These are phyloP conservation scores for Rhinolophus ferrumequinum DNA, from an alignment of 2,113 vertebrate species.

Conservation along the genomic window DNA sequence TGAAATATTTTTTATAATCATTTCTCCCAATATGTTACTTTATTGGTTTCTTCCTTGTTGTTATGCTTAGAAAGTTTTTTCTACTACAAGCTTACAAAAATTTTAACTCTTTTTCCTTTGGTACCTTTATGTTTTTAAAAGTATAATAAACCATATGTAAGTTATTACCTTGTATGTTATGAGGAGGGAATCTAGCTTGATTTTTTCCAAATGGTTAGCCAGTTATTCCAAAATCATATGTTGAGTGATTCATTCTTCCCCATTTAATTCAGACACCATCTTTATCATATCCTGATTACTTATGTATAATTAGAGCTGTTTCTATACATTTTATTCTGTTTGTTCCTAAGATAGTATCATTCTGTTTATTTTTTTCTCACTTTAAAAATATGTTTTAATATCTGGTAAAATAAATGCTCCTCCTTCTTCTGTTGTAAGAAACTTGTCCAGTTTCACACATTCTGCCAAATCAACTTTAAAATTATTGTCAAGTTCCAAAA, in stretches of 20 bases:
- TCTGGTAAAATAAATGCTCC: background rate
- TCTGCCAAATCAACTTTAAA: slow-evolving; percentile 7
- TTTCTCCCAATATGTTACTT: slow-evolving; percentile 39
- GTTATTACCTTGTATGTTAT: background rate
- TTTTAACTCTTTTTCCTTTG: slow-evolving; percentile 47
- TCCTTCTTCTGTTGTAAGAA: background rate
- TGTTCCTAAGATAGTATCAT: background rate
- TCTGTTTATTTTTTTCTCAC: background rate
- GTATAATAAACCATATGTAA: background rate
- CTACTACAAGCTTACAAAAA: slow-evolving; percentile 31
- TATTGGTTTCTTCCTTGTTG: slow-evolving; percentile 43
- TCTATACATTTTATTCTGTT: background rate
- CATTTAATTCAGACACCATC: background rate
- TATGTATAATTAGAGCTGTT: background rate
- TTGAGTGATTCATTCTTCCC: background rate
- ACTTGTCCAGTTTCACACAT: background rate
- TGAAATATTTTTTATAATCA: slow-evolving; percentile 4
- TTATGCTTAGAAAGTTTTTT: slow-evolving; percentile 49
- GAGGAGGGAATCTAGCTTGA: slow-evolving; percentile 4
- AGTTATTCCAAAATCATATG: background rate
- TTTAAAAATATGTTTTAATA: slow-evolving; percentile 22
- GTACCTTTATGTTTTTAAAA: slow-evolving; percentile 11
- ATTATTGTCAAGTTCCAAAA: slow-evolving; percentile 35
- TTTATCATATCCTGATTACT: background rate
- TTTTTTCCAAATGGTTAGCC: slow-evolving; percentile 50